Base-by-base conservation (phyloP, 2,888 invertebrate species). In the Emesis furor region DNA sequence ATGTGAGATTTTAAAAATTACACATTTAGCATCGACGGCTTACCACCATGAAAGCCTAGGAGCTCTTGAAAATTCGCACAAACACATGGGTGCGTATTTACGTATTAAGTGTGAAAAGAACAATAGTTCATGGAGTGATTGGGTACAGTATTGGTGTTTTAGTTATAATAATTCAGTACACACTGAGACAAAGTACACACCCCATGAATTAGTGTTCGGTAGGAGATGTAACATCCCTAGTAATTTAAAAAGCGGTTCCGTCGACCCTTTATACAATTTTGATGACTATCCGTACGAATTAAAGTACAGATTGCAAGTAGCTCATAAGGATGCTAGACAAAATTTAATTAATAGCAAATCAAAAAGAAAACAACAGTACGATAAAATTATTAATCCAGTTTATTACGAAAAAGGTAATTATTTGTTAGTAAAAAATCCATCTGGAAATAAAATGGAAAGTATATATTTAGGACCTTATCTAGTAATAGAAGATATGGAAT, bases 281-380 rank as follows among this genome's bases (percentile, higher is more conserved):
- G 73, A 79, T 14, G 55, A 79, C 75, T 85, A 85, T 75, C 59
- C 73, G 12, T 72, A 39, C n/a, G 81, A 85, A 78, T 72, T 85
- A 69, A 85, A 80, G 72, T 85, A 78, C 51, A 73, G 76, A 68
- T 65, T 84, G 30, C 35, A 35, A 35, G 35, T 35, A 35, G 35
- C 35, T 35, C 35, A 35, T 35, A 35, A 6, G 35, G 3, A 35
- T 35, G 35, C 35, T 5, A 35, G 35, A 6, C 0, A 35, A 5
- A 35, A 35, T 6, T 35, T 35, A 59, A 42, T 75, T 35, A 62
- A 74, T 1, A 80, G 76, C 68, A 82, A 82, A 42, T 10, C 32
- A 24, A 42, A 35, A 24, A 84, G 81, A 42, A 84, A 42, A 42
- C 8, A 42, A 42, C 17, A 35, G 0, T 83, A 80, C 73, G 83